Base-by-base conservation (phyloP, 2,888 invertebrate species). In the Odiellus spinosus region DNA sequence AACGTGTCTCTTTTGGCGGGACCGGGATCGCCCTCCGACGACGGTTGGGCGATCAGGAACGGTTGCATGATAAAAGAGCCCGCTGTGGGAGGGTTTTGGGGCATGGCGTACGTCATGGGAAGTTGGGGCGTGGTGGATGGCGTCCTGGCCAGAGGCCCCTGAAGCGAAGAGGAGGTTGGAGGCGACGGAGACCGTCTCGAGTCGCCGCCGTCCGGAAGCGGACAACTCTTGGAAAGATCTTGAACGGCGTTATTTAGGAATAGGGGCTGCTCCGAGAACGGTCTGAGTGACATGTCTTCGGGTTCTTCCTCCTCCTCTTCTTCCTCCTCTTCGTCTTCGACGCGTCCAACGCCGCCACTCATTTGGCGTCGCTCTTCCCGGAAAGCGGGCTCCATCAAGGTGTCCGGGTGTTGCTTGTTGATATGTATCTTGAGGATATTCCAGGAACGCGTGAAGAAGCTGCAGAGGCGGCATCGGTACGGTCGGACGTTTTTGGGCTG, bases 31-130 rank as follows among this genome's bases (percentile, higher is more conserved):
- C 53, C 49, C 17, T 51, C 47, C 14, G 49, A 45, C 39, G 53
- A 50, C 39, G 56, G 52, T 56, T 84, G 82, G 67, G 79, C 77
- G 59, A 88, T 73, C 59, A 86, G 74, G 71, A 91, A 93, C 49
- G 90, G 84, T 72, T 91, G 91, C 88, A 91, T 90, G 57, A 84
- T 78, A 62, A 82, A 80, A 47, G 61, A 59, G 10, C 63, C 63
- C 17, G 60, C 58, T 40, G 58, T 52, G 17, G 56, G 59, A 20
- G 56, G 60, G 46, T 60, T 58, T 52, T 61, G 62, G n/a, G 65
- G 64, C 49, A 64, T 60, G 48, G 62, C 65, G 46, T 63, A 62
- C 38, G 61, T 60, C 54, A 63, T 62, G 26, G 64, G 64, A 44
- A 65, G 55, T 42, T 59, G 58, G 15, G 58, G 57, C 21, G 53